A percentile compares a stretch with the other conserved stretches of the same genome.
phyloP scores from a whole-genome alignment of 1,140 invertebrate species.

The Colletes latitarsis region DNA sequence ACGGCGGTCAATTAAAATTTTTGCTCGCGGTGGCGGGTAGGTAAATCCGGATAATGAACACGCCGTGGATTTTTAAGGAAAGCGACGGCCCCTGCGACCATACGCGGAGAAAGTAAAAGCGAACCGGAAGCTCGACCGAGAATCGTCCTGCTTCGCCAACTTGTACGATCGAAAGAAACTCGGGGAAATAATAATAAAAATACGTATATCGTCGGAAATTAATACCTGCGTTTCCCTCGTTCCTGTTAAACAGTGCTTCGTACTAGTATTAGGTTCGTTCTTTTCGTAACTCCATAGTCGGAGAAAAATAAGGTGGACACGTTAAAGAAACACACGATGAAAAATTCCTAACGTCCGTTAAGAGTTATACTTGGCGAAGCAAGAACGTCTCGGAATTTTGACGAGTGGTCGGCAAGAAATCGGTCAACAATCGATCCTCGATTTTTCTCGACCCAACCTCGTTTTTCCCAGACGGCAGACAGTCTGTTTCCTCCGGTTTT shows the following conservation, averaged over 20 bases:
- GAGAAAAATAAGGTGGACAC: too few species aligned
- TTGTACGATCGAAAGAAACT: too few species aligned
- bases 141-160: background rate
- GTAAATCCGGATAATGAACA: slow-evolving; percentile 60
- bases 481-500: background rate
- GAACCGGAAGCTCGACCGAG: background rate
- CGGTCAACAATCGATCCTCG: background rate
- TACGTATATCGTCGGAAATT: too few species aligned
- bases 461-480: background rate
- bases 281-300: too few species aligned
- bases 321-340: too few species aligned
- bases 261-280: too few species aligned
- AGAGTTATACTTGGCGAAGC: too few species aligned
- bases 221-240: background rate
- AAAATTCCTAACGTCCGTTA: too few species aligned
- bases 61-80: slow-evolving; percentile 27
- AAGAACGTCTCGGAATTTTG: too few species aligned
- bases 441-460: background rate
- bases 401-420: too few species aligned
- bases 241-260: too few species aligned
- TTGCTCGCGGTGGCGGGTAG: slow-evolving; percentile 41
- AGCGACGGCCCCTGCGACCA: background rate
- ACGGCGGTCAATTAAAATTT: slow-evolving; percentile 65
- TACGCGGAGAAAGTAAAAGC: slow-evolving; percentile 33
- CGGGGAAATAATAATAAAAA: too few species aligned